Evolutionary conservation across 2,113 vertebrate genomes (phyloP).

Genomic region (Heterochromis multidens): DNA sequence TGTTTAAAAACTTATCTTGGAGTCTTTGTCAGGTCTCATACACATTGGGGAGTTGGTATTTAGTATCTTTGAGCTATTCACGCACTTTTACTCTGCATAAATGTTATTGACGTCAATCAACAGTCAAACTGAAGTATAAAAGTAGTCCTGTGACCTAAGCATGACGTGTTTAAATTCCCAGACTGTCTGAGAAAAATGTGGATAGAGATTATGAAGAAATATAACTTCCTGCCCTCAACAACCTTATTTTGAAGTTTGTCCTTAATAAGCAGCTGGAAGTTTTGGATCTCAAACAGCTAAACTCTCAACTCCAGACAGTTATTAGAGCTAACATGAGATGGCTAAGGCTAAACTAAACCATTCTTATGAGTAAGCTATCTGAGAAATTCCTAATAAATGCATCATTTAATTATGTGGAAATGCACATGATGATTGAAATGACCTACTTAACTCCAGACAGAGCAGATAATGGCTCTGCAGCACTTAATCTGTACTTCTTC

Average conservation of each 20-base stretch:
- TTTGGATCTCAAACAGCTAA: neutral
- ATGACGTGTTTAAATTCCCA: constrained; percentile 1
- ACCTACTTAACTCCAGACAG: neutral
- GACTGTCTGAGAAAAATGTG: constrained; percentile 1
- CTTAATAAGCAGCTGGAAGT: neutral
- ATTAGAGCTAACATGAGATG: neutral
- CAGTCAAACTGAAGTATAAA: neutral
- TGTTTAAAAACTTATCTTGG: neutral
- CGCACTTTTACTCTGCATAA: neutral
- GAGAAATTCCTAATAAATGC: neutral
- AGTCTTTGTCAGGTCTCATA: neutral
- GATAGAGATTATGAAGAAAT: neutral
- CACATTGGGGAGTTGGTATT: neutral
- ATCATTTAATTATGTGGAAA: constrained; percentile 4
- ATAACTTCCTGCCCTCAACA: neutral
- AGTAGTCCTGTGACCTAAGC: neutral
- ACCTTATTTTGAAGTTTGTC: neutral
- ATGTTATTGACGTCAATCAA: neutral
- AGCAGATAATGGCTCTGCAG: neutral
- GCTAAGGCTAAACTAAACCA: neutral
- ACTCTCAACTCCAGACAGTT: neutral
- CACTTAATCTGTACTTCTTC: neutral
- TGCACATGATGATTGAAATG: constrained; percentile 18
- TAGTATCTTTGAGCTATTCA: constrained; percentile 4
- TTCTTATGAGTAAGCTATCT: neutral